These are phyloP conservation scores for Nemoura dubitans DNA, from an alignment of 2,888 invertebrate species.

Conservation along the genomic window DNA sequence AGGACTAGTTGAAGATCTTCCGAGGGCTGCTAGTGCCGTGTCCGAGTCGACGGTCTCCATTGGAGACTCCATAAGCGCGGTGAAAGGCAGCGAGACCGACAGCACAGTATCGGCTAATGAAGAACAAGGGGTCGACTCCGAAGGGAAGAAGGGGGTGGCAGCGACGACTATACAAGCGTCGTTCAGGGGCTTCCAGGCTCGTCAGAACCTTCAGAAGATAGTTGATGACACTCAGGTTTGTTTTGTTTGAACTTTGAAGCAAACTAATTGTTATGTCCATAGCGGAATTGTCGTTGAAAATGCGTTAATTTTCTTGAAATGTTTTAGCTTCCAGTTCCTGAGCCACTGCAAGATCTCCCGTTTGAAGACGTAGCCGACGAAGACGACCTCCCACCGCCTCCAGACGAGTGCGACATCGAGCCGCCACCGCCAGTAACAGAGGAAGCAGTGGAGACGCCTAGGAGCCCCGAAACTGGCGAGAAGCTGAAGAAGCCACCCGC, in stretches of 20 bases:
- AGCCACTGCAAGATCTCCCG: conserved; percentile 28
- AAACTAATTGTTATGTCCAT: too few species aligned
- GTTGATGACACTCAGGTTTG: conserved; percentile 19
- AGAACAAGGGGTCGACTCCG: not conserved
- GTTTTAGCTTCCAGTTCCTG: conserved; percentile 27
- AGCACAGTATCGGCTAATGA: conserved; percentile 28
- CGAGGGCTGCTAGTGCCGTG: not conserved
- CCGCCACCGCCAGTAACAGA: conserved; percentile 29
- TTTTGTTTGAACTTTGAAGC: not conserved
- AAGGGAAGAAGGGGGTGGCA: conserved; percentile 49
- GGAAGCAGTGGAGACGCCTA: not conserved
- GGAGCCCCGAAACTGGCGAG: conserved; percentile 45
- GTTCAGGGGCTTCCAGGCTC: conserved; percentile 43
- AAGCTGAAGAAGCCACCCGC: conserved; percentile 22
- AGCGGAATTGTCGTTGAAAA: too few species aligned
- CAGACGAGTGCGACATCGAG: conserved; percentile 36
- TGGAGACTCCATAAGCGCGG: conserved; percentile 25
- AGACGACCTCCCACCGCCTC: conserved; percentile 33
- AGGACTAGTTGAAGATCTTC: not conserved
- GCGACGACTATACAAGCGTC: conserved; percentile 44
- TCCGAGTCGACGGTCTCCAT: conserved; percentile 32
- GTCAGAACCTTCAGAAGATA: conserved; percentile 26
- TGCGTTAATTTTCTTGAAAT: not conserved
- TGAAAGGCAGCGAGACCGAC: conserved; percentile 36
- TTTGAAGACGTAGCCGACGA: conserved; percentile 30